A percentile compares a stretch with the other conserved stretches of the same genome.
These are phyloP conservation scores for Amitus sp. DNA, from an alignment of 2,888 invertebrate species.

Conservation along the genomic window DNA sequence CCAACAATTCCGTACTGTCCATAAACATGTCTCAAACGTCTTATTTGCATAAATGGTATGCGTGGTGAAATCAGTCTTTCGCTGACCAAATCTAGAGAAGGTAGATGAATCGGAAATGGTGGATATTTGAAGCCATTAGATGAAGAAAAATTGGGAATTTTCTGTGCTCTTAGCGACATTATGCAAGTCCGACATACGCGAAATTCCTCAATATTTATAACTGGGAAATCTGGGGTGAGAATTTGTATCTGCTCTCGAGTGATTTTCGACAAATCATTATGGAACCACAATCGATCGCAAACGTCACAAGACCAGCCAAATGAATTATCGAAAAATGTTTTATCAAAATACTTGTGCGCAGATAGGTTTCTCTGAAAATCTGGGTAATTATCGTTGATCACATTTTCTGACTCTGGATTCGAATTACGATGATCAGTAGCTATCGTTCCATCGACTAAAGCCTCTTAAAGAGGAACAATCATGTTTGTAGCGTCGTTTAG, in stretches of 20 bases:
- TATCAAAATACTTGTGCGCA: too few relatives aligned
- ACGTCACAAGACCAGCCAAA: too few relatives aligned
- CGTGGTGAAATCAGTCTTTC: constrained; percentile 6
- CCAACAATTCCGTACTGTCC: constrained; percentile 19
- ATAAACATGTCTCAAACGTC: constrained; percentile 13
- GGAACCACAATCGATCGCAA: neutral
- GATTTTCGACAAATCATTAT: neutral
- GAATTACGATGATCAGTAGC: too few relatives aligned
- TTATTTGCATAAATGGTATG: constrained; percentile 22
- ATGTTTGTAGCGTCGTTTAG: too few relatives aligned
- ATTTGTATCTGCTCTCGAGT: neutral
- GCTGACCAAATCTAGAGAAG: neutral
- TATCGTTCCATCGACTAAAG: too few relatives aligned
- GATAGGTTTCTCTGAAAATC: too few relatives aligned
- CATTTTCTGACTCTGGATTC: too few relatives aligned
- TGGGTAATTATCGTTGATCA: too few relatives aligned
- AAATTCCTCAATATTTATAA: neutral
- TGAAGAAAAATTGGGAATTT: neutral
- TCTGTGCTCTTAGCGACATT: neutral
- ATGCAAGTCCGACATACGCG: neutral
- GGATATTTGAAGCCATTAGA: neutral
- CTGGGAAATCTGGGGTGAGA: neutral
- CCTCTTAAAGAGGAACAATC: too few relatives aligned
- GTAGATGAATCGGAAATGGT: neutral
- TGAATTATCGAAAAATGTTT: too few relatives aligned